Percentiles rank a stretch among this genome's conserved stretches.
phyloP scores from a whole-genome alignment of 2,113 vertebrate genomes.

The Arothron firmamentum region DNA sequence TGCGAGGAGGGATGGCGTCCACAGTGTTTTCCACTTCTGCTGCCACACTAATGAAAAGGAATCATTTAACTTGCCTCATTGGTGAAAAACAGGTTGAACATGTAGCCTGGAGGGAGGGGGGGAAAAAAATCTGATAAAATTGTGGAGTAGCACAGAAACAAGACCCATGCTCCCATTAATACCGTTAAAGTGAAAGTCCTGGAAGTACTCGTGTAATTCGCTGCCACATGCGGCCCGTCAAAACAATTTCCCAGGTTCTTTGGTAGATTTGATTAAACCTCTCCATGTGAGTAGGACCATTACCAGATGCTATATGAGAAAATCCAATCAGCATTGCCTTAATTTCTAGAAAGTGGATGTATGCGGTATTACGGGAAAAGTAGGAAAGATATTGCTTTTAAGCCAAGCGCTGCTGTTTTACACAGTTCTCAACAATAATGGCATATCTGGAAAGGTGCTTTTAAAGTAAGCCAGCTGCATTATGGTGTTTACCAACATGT shows the following conservation, averaged over 20 bases:
- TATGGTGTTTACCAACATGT: neutral
- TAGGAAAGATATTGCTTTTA: slow-evolving; percentile 6
- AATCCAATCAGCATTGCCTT: slow-evolving; percentile 44
- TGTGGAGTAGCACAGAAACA: no score
- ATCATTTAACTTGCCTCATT: neutral
- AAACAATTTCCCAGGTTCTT: slow-evolving; percentile 45
- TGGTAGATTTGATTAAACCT: slow-evolving; percentile 50
- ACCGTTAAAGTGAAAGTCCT: slow-evolving; percentile 27
- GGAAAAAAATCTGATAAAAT: no score
- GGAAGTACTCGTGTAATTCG: slow-evolving; percentile 32
- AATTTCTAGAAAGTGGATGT: slow-evolving; percentile 35
- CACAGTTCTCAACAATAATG: slow-evolving; percentile 2
- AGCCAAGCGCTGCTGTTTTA: neutral
- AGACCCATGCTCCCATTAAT: slow-evolving; percentile 38
- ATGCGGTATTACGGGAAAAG: slow-evolving; percentile 20
- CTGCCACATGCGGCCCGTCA: slow-evolving; percentile 24
- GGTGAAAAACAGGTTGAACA: no score
- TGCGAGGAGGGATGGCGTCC: slow-evolving; percentile 1
- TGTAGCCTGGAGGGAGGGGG: no score
- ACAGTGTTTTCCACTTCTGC: neutral
- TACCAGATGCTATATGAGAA: slow-evolving; percentile 24
- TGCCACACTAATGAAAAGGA: neutral
- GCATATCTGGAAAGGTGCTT: neutral
- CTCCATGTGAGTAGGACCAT: slow-evolving; percentile 48
- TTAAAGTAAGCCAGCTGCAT: neutral